phyloP scores from a whole-genome alignment of 2,888 invertebrate genomes.

The Heliconius charithonia region DNA sequence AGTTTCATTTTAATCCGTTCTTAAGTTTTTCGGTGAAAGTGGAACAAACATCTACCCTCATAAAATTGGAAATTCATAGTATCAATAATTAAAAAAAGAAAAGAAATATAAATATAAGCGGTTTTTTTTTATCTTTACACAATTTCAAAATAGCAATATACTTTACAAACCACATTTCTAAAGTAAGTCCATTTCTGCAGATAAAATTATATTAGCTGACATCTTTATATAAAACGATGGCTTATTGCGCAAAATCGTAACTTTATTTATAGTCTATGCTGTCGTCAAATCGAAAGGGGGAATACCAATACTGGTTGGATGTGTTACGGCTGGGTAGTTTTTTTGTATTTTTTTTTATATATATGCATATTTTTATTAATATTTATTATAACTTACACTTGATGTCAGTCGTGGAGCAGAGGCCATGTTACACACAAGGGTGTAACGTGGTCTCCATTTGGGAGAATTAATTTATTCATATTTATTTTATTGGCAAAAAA shows the following conservation, averaged over 20 bases:
- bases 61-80: too few relatives aligned
- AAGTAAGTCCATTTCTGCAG: constrained; percentile 6
- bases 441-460: too few relatives aligned
- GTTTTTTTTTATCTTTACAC: too few relatives aligned
- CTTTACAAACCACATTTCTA: not conserved
- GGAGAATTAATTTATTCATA: too few relatives aligned
- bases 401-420: too few relatives aligned
- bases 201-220: constrained; percentile 19
- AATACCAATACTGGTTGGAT: constrained; percentile 3
- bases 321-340: not conserved
- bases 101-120: too few relatives aligned
- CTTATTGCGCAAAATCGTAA: constrained; percentile 22
- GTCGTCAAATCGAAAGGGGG: constrained; percentile 6
- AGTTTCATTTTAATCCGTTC: too few relatives aligned
- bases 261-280: constrained; percentile 25
- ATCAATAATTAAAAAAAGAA: too few relatives aligned
- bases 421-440: rapidly evolving
- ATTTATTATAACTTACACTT: too few relatives aligned
- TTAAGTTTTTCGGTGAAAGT: too few relatives aligned
- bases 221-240: constrained; percentile 6
- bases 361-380: too few relatives aligned
- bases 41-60: too few relatives aligned
- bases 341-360: not conserved
- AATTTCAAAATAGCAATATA: not conserved
- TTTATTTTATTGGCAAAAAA: not conserved